These are phyloP conservation scores for Takifugu flavidus DNA, from an alignment of 2,113 vertebrate species.

Conservation along the genomic window DNA sequence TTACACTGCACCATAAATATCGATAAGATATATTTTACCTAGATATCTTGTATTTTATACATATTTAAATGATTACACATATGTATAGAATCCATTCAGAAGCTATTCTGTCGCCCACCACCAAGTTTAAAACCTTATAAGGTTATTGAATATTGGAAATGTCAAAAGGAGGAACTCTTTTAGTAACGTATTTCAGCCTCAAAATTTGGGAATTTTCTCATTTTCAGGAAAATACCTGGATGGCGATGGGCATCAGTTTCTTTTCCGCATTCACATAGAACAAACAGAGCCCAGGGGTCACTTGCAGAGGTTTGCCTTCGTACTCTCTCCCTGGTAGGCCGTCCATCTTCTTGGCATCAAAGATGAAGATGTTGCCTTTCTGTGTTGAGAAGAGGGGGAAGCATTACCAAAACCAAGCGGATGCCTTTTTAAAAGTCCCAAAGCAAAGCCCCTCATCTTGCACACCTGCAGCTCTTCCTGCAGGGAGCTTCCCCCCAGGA, in stretches of 20 bases:
- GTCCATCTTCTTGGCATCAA: conserved; percentile 73
- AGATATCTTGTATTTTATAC: too few species aligned
- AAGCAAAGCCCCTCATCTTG: conserved; percentile 13
- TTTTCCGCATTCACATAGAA: conserved; percentile 61
- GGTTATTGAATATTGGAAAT: too few species aligned
- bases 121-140: too few species aligned
- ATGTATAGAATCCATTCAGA: too few species aligned
- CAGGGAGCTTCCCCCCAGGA: conserved; percentile 77
- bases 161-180: too few species aligned
- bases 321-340: conserved; percentile 48
- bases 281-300: conserved; percentile 68
- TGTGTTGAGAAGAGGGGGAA: conserved; percentile 28
- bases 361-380: conserved; percentile 80
- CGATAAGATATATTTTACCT: too few species aligned
- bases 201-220: not conserved
- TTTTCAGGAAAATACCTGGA: conserved; percentile 64
- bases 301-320: conserved; percentile 41
- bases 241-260: conserved; percentile 74
- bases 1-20: too few species aligned
- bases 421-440: not conserved
- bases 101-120: too few species aligned
- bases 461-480: conserved; percentile 81
- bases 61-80: too few species aligned
- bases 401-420: not conserved
- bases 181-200: too few species aligned